Base-by-base conservation (phyloP, 2,113 vertebrate genomes). In the Coptodon rendalli region DNA sequence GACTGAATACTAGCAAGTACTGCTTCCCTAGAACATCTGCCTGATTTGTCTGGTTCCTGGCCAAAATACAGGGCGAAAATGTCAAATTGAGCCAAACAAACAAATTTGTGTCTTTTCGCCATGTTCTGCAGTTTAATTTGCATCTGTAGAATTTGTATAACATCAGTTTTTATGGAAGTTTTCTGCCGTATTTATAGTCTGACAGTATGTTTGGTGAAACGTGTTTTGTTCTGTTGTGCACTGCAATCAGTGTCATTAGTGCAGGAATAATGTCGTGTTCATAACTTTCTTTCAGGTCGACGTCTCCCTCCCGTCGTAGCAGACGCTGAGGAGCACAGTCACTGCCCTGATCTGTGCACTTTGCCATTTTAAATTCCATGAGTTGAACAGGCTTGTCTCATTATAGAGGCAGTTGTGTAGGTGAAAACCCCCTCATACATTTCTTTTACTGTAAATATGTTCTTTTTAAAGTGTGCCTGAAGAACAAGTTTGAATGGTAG, bases 361-460 rank as follows among this genome's bases (percentile, higher is more conserved):
- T 89, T 81, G 94, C 97, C 86, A 89, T 97, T 97, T 97, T 97
- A 97, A 99, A 99, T 99, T 99, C 99, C 98, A 99, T 98, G 98
- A 99, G 98, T 99, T 99, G 96, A 98, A 97, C 97, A 97, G 97
- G 98, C 98, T 98, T 98, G 98, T 99, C 98, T 99, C 98, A 99
- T 99, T 99, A 98, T 99, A 98, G 99, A 99, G 98, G 98, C 99
- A 98, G 97, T 97, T 97, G 96, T 97, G 97, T 99, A 99, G 99
- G 98, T 99, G 98, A 97, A 95, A 95, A 80, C 82, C 73, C 86
- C 59, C 82, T 84, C 82, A 57, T 93, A 82, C 90, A 86, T 92
- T 91, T 90, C 78, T 90, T 86, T 92, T 89, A 89, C 88, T 97
- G 98, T 99, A 98, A 97, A 99, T 99, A 98, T 96, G 95, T 92